Evolutionary conservation across 2,113 vertebrate species (phyloP).

Genomic region (Astur gentilis): DNA sequence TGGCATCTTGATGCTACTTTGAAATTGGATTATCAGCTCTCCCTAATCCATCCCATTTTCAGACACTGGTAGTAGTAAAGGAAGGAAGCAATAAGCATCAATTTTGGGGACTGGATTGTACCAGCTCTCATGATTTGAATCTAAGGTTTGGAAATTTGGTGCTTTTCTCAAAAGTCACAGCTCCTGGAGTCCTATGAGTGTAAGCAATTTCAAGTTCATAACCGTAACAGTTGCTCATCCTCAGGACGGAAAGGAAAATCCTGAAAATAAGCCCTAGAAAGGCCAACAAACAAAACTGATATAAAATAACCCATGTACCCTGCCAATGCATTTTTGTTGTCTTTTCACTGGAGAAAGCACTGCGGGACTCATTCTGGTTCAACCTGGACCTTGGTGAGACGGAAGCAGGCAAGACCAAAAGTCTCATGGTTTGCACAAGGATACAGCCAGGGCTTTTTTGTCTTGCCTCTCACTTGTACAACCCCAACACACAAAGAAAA

Average conservation of each 20-base stretch:
- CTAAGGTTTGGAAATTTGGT: neutral
- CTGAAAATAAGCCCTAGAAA: neutral
- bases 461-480: neutral
- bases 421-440: neutral
- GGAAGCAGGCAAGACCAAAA: neutral
- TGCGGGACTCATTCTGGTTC: neutral
- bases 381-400: neutral
- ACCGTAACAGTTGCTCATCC: neutral
- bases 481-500: neutral
- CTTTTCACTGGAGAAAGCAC: neutral
- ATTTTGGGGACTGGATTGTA: neutral
- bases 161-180: neutral
- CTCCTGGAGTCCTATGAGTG: neutral
- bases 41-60: neutral
- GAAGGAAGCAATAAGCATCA: neutral
- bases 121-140: neutral
- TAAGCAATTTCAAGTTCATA: neutral
- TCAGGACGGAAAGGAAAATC: neutral
- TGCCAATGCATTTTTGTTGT: neutral
- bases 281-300: neutral
- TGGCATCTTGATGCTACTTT: neutral
- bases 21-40: neutral
- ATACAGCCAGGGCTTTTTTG: neutral
- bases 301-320: fast-evolving
- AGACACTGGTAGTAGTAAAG: neutral